Percentiles rank a stretch among this genome's conserved stretches.
Evolutionary conservation across 2,797 vertebrate genomes (phyloP).

Genomic region (Oceanodroma leucorhoa): DNA sequence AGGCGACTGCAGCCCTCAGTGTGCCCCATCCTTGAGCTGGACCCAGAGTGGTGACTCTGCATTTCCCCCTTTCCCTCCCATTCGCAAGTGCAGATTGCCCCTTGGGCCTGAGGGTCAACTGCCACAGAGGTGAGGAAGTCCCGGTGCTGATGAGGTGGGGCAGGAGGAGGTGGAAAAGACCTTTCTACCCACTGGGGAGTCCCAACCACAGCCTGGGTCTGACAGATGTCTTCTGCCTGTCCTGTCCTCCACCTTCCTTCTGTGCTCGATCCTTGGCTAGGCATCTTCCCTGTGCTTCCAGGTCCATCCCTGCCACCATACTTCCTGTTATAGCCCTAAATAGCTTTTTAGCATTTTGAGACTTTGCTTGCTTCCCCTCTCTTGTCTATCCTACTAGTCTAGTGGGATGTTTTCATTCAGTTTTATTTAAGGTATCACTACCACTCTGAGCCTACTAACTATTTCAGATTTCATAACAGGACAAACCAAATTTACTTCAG

Average conservation of each 20-base stretch:
- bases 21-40: not conserved
- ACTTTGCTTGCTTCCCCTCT: not conserved
- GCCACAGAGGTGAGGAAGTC: not conserved
- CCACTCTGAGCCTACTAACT: not conserved
- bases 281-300: not conserved
- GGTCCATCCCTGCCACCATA: not conserved
- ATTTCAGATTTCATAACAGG: not conserved
- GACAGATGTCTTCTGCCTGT: not conserved
- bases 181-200: not conserved
- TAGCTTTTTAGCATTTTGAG: not conserved
- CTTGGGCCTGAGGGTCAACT: not conserved
- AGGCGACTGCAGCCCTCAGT: not conserved
- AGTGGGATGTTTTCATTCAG: not conserved
- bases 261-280: not conserved
- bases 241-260: not conserved
- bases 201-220: not conserved
- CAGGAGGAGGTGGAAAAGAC: not conserved
- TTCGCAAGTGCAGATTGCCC: accelerated
- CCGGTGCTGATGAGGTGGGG: not conserved
- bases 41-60: not conserved
- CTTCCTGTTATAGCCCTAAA: not conserved
- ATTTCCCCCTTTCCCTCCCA: not conserved
- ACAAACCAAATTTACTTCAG: not conserved
- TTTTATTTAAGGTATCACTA: not conserved
- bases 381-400: not conserved